Percentiles rank a stretch among this genome's conserved stretches.
Evolutionary conservation across 2,888 invertebrate genomes (phyloP).

Genomic region (Drosophila barbarae): DNA sequence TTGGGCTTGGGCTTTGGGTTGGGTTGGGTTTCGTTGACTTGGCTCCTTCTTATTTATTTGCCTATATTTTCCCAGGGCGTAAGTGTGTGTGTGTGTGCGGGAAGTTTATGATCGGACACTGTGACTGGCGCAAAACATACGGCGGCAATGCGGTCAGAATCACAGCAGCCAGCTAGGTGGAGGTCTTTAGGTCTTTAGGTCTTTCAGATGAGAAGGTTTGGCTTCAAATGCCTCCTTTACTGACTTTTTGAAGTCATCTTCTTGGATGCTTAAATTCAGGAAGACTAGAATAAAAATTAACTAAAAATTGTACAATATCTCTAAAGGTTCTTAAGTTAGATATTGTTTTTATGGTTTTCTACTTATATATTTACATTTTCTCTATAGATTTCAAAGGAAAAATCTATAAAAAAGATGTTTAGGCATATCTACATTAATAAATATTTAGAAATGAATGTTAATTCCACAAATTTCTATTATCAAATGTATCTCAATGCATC

Average conservation of each 20-base stretch:
- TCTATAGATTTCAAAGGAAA: too few species aligned
- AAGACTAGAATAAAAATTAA: not conserved
- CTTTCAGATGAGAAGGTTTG: too few species aligned
- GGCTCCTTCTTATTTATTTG: conserved; percentile 24
- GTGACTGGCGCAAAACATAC: conserved; percentile 65
- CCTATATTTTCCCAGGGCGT: conserved; percentile 8
- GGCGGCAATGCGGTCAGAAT: conserved; percentile 57
- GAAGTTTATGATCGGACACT: conserved; percentile 69
- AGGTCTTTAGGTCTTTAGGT: too few species aligned
- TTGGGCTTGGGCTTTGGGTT: conserved; percentile 26
- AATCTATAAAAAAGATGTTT: not conserved
- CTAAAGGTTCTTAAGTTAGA: too few species aligned
- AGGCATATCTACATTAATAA: too few species aligned
- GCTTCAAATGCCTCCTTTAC: not conserved
- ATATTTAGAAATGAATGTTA: not conserved
- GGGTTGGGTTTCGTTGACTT: conserved; percentile 34
- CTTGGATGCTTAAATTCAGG: not conserved
- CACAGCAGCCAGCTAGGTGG: conserved; percentile 34
- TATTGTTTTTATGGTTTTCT: too few species aligned
- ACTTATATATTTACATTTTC: too few species aligned
- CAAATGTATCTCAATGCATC: not conserved
- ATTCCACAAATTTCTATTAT: not conserved
- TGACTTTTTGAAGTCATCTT: not conserved
- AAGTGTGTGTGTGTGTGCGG: conserved; percentile 18
- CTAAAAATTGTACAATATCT: not conserved